These are phyloP conservation scores for Silvanus unidentatus DNA, from an alignment of 2,888 invertebrate species.

Conservation along the genomic window DNA sequence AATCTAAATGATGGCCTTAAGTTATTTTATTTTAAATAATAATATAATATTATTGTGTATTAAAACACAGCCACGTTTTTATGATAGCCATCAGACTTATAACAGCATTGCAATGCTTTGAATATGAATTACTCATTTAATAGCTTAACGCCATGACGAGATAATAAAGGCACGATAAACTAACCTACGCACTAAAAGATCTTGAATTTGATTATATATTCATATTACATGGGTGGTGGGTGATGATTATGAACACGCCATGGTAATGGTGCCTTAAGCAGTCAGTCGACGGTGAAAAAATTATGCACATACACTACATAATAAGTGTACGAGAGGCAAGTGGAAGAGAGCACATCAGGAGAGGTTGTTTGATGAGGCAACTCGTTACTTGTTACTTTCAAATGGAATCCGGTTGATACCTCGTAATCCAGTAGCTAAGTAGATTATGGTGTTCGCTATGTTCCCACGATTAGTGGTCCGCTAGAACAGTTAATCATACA, in stretches of 20 bases:
- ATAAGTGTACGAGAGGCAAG: neutral
- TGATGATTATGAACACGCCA: neutral
- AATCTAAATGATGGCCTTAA: too few species aligned
- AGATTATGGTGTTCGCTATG: slow-evolving; percentile 38
- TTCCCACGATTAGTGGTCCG: slow-evolving; percentile 37
- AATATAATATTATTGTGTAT: too few species aligned
- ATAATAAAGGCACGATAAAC: slow-evolving; percentile 22
- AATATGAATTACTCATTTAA: slow-evolving; percentile 18
- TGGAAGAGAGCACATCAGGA: too few species aligned
- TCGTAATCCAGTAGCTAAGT: slow-evolving; percentile 41
- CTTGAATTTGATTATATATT: slow-evolving; percentile 22
- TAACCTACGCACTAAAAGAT: slow-evolving; percentile 18
- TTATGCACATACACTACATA: neutral
- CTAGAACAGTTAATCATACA: slow-evolving; percentile 32
- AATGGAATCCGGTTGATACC: slow-evolving; percentile 31
- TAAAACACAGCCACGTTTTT: too few species aligned
- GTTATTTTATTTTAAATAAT: too few species aligned
- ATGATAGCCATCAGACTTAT: too few species aligned
- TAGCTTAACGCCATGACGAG: slow-evolving; percentile 22
- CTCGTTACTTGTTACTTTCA: slow-evolving; percentile 26
- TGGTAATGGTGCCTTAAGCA: too few species aligned
- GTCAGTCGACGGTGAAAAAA: too few species aligned
- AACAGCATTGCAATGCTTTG: too few species aligned
- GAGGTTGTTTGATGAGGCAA: too few species aligned
- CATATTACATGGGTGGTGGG: slow-evolving; percentile 20